Percentiles rank a stretch among this genome's conserved stretches.
Evolutionary conservation across 2,888 invertebrate species (phyloP).

Genomic region (Hololepta plana): DNA sequence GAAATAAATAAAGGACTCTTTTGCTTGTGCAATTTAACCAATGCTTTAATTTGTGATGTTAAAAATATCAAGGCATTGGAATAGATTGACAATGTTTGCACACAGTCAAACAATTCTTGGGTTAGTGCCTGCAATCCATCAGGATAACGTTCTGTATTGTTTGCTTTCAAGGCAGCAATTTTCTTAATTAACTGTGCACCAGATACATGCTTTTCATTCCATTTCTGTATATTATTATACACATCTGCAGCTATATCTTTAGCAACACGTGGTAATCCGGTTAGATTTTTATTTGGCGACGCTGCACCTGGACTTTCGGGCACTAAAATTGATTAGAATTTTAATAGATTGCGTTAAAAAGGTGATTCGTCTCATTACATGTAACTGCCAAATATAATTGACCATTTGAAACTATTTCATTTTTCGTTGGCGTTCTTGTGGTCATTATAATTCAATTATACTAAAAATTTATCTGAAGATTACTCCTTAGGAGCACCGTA

Average conservation of each 20-base stretch:
- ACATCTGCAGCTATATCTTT: slow-evolving; percentile 37
- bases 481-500: no score
- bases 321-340: no score
- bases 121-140: slow-evolving; percentile 13
- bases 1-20: slow-evolving; percentile 21
- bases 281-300: slow-evolving; percentile 31
- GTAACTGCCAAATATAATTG: no score
- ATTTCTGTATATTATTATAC: slow-evolving; percentile 31
- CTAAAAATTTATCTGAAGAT: no score
- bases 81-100: slow-evolving; percentile 14
- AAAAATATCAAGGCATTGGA: slow-evolving; percentile 15
- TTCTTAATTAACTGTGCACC: slow-evolving; percentile 26
- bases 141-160: slow-evolving; percentile 14
- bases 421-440: no score
- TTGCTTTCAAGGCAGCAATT: slow-evolving; percentile 21
- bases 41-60: slow-evolving; percentile 18
- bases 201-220: slow-evolving; percentile 30
- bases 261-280: slow-evolving; percentile 34
- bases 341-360: no score
- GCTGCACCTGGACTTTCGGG: slow-evolving; percentile 21
- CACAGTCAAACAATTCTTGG: slow-evolving; percentile 14
- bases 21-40: slow-evolving; percentile 19
- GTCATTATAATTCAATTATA: no score
- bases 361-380: no score
- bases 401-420: no score